A percentile compares a stretch with the other conserved stretches of the same genome.
Conservation (phyloP, 2,113 vertebrate genomes). For the Sisor rabdophorus region DNA sequence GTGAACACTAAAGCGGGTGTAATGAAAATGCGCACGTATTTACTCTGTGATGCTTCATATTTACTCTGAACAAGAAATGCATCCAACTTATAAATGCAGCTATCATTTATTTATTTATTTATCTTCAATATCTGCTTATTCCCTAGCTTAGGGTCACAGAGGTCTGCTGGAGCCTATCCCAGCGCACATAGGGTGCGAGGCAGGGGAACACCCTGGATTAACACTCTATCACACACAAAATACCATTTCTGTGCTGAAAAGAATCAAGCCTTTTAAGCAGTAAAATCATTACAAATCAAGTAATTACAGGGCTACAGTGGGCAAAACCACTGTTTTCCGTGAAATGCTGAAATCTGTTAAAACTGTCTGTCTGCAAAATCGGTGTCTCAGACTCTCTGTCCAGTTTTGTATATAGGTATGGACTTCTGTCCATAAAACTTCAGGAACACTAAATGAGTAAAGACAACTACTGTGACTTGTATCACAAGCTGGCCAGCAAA, state of each 20-base stretch:
- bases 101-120: too few relatives aligned
- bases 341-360: conserved; percentile 74
- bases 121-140: too few relatives aligned
- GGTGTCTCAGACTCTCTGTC: conserved; percentile 65
- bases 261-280: neutral
- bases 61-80: neutral
- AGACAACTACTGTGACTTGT: conserved; percentile 62
- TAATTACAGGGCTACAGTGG: conserved; percentile 77
- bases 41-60: neutral
- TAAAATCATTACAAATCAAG: neutral
- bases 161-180: too few relatives aligned
- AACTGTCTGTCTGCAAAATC: conserved; percentile 71
- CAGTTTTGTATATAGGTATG: conserved; percentile 66
- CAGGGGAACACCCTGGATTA: too few relatives aligned
- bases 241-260: neutral
- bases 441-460: conserved; percentile 88
- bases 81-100: neutral
- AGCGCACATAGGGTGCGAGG: too few relatives aligned
- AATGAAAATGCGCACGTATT: neutral
- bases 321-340: conserved; percentile 71
- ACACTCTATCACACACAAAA: too few relatives aligned
- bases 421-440: conserved; percentile 65
- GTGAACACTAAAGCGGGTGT: too few relatives aligned
- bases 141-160: too few relatives aligned
- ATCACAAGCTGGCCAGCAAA: conserved; percentile 61